Conservation (phyloP, 2,797 vertebrate genomes). For the Malurus splendens region DNA sequence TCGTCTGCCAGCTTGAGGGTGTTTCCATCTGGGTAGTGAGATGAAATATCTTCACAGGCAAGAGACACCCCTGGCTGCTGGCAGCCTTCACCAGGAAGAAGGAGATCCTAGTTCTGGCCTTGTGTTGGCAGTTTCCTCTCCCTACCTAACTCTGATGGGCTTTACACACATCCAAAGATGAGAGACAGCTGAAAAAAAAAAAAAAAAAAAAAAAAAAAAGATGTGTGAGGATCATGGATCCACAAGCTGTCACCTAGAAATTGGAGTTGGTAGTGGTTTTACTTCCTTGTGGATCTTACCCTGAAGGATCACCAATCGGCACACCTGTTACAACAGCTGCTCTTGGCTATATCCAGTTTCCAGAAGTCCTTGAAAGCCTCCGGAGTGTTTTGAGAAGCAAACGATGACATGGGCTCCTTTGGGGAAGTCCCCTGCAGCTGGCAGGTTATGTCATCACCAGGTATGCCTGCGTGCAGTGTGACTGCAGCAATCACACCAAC, state of each 20-base stretch:
- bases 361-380: constrained; percentile 25
- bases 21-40: not conserved
- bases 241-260: not conserved
- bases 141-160: not conserved
- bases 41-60: fast-evolving
- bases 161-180: not conserved
- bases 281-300: not conserved
- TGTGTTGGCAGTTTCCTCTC: not conserved
- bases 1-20: not conserved
- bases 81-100: not conserved
- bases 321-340: constrained; percentile 39
- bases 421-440: constrained; percentile 16
- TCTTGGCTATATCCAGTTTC: constrained; percentile 28
- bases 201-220: not conserved
- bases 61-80: not conserved
- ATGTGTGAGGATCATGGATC: not conserved
- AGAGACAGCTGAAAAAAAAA: not conserved
- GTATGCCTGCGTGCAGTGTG: not conserved
- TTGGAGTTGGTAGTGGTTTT: not conserved
- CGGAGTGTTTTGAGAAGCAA: not conserved
- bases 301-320: not conserved
- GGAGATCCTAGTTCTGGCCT: not conserved
- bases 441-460: not conserved
- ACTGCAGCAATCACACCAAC: not conserved
- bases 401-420: not conserved